Evolutionary conservation across 2,888 invertebrate genomes (phyloP), one percentile per base, ranked within the genome.

Genomic region (Scaptomyza reducta): DNA sequence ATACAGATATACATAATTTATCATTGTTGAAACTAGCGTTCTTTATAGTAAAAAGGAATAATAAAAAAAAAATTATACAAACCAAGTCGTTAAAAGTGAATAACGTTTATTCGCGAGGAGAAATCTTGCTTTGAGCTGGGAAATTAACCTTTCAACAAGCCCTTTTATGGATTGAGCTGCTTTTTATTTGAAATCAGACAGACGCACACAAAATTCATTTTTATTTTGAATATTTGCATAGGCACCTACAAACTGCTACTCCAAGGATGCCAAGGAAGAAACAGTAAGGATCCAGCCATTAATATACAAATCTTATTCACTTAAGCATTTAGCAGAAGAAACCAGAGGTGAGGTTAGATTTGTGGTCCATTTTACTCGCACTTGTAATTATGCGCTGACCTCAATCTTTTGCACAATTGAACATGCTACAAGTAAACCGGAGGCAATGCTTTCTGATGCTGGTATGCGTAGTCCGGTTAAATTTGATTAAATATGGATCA

Each of bases 381-480:
- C 65, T 92, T 99, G 88, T 98, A 95, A 94, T 86, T 95, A 97
- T 13, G 95, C 99, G 57, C 95, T 98, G 54, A 97, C 98, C 2
- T 98, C 99, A 70, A 97, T 99, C 89, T 97, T 99, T 89, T 99
- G 99, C 91, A 99, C 99, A 10, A 99, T 99, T 90, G 99, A 97
- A 2, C 97, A 97, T 0, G 97, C 94, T 0, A 97, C 96, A 38
- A 93, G 95, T 50, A 94, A 95, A 69, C 95, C 96, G 1, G 95
- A 94, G 40, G 95, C 94, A 89, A 92, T 99, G 90, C 97, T 99
- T 96, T 98, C 99, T 92, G 95, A 96, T 70, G 96, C 97, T 0
- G 99, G 99, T 55, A 98, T 99, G 98, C 98, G 98, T 99, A 55
- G 98, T 98, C 11, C 95, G 98, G 46, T 93, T 98, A 92, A 98